These are phyloP conservation scores for Dromius quadrimaculatus DNA, from an alignment of 2,888 invertebrate genomes.

Conservation along the genomic window DNA sequence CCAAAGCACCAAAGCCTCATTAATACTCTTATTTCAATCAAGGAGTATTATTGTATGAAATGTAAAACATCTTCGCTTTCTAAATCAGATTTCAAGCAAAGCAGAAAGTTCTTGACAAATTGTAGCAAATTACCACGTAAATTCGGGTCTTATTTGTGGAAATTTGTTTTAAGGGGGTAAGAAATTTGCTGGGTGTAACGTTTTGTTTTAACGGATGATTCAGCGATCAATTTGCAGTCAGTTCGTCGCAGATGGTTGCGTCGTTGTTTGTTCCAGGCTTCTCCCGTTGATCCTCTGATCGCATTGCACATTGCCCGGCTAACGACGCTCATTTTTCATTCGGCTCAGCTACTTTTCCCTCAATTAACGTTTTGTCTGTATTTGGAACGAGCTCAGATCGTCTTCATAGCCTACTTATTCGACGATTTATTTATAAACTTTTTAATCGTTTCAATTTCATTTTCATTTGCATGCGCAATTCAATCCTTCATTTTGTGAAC, in stretches of 20 bases:
- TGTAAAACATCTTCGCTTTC: too few species aligned
- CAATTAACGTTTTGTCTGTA: conserved; percentile 36
- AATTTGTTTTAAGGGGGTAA: not conserved
- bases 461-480: too few species aligned
- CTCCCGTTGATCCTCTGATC: conserved; percentile 23
- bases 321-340: conserved; percentile 41
- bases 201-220: conserved; percentile 26
- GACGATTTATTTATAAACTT: conserved; percentile 36
- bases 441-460: conserved; percentile 35
- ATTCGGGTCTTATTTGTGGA: too few species aligned
- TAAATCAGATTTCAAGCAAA: too few species aligned
- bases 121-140: too few species aligned
- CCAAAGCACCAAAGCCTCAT: too few species aligned
- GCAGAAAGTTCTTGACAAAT: too few species aligned
- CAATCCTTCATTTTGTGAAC: too few species aligned
- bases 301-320: conserved; percentile 41
- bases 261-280: conserved; percentile 6
- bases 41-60: too few species aligned
- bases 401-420: conserved; percentile 20
- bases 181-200: conserved; percentile 29
- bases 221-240: conserved; percentile 39
- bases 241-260: conserved; percentile 6
- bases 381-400: conserved; percentile 21
- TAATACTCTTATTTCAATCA: too few species aligned
- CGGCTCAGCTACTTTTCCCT: conserved; percentile 40